Evolutionary conservation across 2,797 vertebrate species (phyloP).

Genomic region (Onychomys leucogaster): DNA sequence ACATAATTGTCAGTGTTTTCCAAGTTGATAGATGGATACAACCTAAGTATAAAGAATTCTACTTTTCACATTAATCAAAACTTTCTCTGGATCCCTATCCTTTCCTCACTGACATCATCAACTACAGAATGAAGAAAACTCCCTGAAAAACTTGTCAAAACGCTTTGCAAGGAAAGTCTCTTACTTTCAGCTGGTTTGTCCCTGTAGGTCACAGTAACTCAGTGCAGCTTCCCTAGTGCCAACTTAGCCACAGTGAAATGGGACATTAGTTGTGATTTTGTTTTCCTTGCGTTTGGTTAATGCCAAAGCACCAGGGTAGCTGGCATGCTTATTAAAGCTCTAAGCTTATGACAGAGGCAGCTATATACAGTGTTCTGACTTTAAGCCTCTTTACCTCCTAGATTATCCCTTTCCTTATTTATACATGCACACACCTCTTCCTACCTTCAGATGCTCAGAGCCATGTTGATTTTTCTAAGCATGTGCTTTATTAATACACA

Average conservation of each 20-base stretch:
- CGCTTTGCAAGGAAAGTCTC: not conserved
- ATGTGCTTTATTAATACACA: not conserved
- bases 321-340: not conserved
- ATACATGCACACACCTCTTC: not conserved
- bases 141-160: not conserved
- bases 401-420: not conserved
- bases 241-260: not conserved
- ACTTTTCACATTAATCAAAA: not conserved
- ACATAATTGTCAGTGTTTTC: not conserved
- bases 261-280: not conserved
- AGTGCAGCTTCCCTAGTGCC: not conserved
- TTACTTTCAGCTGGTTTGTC: not conserved
- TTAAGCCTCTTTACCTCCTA: not conserved
- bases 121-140: not conserved
- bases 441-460: not conserved
- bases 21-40: not conserved
- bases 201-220: not conserved
- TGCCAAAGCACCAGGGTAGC: not conserved
- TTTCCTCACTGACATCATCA: not conserved
- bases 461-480: not conserved
- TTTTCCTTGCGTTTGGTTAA: not conserved
- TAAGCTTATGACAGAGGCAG: not conserved
- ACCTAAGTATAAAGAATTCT: not conserved
- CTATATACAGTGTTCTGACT: not conserved
- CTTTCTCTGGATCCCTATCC: not conserved